A percentile compares a stretch with the other conserved stretches of the same genome.
These are phyloP conservation scores for Lophius piscatorius DNA, from an alignment of 2,113 vertebrate species.

Conservation along the genomic window DNA sequence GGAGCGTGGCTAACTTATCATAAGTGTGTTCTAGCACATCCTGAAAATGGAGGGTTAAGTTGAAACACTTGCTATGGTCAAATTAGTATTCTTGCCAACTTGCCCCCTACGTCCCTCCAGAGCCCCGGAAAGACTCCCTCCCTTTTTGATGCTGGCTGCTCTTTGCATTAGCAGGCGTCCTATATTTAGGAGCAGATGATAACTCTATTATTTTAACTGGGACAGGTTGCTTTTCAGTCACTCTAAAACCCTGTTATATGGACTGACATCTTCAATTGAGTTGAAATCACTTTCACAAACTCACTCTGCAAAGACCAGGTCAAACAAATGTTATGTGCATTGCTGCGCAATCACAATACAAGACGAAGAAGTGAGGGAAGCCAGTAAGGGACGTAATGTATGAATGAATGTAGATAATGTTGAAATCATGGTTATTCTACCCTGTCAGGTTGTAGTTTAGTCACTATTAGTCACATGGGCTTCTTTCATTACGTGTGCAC, in stretches of 20 bases:
- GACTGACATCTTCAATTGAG: constrained; percentile 13
- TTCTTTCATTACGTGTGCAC: background rate
- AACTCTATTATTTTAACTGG: constrained; percentile 30
- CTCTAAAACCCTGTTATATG: constrained; percentile 16
- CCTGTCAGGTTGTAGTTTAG: constrained; percentile 9
- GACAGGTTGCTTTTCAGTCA: constrained; percentile 33
- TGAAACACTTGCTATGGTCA: constrained; percentile 43
- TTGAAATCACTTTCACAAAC: constrained; percentile 18
- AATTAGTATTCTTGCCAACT: constrained; percentile 61
- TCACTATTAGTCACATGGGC: background rate
- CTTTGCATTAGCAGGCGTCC: constrained; percentile 37
- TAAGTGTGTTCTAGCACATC: constrained; percentile 38
- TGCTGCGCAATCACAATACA: too few species aligned
- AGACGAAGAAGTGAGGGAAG: constrained; percentile 11
- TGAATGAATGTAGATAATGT: background rate
- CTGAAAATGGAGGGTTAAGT: constrained; percentile 34
- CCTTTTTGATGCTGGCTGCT: constrained; percentile 47
- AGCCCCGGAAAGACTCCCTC: constrained; percentile 31
- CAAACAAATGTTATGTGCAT: constrained; percentile 16
- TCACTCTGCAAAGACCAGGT: constrained; percentile 23
- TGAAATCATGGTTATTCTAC: constrained; percentile 6
- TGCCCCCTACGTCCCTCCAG: constrained; percentile 49
- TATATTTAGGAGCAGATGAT: constrained; percentile 37
- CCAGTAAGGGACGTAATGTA: background rate
- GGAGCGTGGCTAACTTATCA: constrained; percentile 17